Evolutionary conservation across 2,113 vertebrate genomes (phyloP).

Genomic region (Myrmecophaga tridactyla): DNA sequence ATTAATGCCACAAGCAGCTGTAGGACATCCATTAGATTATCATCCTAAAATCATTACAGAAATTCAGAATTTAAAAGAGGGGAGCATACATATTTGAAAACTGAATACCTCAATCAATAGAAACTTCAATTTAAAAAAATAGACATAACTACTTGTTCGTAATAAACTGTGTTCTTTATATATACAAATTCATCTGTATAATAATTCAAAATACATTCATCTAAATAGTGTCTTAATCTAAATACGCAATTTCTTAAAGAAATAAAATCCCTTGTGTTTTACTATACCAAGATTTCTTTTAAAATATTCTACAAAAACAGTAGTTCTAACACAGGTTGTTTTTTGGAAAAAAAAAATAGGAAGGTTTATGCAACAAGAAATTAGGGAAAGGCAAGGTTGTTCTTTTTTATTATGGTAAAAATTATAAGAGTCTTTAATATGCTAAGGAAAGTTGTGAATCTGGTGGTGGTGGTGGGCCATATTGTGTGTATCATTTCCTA

Average conservation of each 20-base stretch:
- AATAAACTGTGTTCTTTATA: not conserved
- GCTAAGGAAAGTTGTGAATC: not conserved
- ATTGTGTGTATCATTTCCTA: not conserved
- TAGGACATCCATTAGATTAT: constrained; percentile 98
- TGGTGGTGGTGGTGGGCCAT: not conserved
- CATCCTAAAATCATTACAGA: constrained; percentile 87
- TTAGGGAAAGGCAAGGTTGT: not conserved
- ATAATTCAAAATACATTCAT: not conserved
- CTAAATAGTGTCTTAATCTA: not conserved
- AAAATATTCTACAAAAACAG: not conserved
- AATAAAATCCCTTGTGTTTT: not conserved
- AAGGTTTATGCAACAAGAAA: not conserved
- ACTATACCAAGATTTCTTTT: not conserved
- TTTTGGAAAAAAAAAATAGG: not conserved
- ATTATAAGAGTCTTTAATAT: not conserved
- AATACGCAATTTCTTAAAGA: constrained; percentile 17
- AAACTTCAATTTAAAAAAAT: constrained; percentile 29
- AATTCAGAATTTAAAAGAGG: not conserved
- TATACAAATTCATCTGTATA: not conserved
- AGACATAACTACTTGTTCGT: not conserved
- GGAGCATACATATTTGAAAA: constrained; percentile 9
- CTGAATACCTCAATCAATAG: constrained; percentile 25
- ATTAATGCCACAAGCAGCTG: constrained; percentile 97
- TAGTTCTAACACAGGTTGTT: not conserved
- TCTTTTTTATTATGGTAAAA: not conserved